Evolutionary conservation across 2,888 invertebrate species (phyloP), one percentile per base, ranked within the genome.

Genomic region (Argyresthia albistria): DNA sequence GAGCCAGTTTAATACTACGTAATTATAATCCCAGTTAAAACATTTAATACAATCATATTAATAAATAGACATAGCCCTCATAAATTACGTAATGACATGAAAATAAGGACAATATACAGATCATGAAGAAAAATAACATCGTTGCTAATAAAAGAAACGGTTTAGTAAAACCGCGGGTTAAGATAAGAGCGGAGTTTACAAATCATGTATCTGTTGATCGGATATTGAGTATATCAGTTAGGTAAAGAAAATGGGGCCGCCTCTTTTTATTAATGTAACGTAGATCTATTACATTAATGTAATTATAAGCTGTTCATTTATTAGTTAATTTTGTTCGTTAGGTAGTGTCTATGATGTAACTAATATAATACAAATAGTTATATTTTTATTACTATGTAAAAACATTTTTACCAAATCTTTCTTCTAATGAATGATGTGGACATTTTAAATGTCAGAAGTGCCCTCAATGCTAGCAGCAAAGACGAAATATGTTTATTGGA

Each of bases 211-310:
- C 35, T 47, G 35, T 45, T 45, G 15, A 45, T 45, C 45, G 4
- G 39, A 43, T 8, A 46, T 11, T 37, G 48, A 12, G 48, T 36
- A 48, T 50, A 45, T 45, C 51, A 43, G 65, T 65, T 73, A 73
- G 66, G 63, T 71, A 77, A 69, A 70, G 73, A 69, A 80, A 81
- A 76, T 76, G 83, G 77, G 81, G 81, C 86, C 86, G 86, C 83
- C 84, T 86, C 76, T 79, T 67, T 71, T 35, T 35, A 37, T 15
- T 72, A 70, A 65, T 70, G 64, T 70, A 64, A 73, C 65, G 59
- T 81, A 80, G 72, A 67, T 61, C 66, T 70, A 68, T 68, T 63
- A 57, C 57, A 61, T 67, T 69, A 71, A 68, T 65, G 60, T 67
- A 70, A 69, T 66, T 75, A 56, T 55, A 57, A 76, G 70, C 67